phyloP scores from a whole-genome alignment of 2,888 invertebrate species.

The Cancer borealis region DNA sequence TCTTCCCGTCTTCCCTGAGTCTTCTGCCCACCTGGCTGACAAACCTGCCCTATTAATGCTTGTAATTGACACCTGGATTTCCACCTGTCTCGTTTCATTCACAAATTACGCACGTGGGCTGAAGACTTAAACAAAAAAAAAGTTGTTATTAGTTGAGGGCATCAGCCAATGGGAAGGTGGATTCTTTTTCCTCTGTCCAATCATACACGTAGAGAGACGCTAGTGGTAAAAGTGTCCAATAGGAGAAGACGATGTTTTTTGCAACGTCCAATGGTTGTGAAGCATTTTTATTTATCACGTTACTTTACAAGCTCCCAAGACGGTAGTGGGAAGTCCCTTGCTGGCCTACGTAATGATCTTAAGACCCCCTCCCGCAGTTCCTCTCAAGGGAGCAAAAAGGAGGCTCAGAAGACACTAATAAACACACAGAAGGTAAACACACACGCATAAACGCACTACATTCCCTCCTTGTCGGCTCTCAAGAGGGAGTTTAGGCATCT shows the following conservation, averaged over 20 bases:
- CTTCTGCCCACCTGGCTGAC: not conserved
- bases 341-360: not conserved
- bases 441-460: slow-evolving; percentile 28
- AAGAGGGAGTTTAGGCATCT: slow-evolving; percentile 10
- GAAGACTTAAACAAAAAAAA: slow-evolving; percentile 16
- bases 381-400: not conserved
- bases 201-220: slow-evolving; percentile 23
- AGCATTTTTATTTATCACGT: slow-evolving; percentile 29
- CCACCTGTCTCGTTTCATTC: slow-evolving; percentile 45
- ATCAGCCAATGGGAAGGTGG: slow-evolving; percentile 41
- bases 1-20: not conserved
- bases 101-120: slow-evolving; percentile 43
- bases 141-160: slow-evolving; percentile 50
- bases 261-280: slow-evolving; percentile 33
- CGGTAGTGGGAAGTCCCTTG: not conserved
- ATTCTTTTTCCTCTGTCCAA: slow-evolving; percentile 39
- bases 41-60: slow-evolving; percentile 34
- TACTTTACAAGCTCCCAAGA: slow-evolving; percentile 25
- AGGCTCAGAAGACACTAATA: slow-evolving; percentile 17
- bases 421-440: slow-evolving; percentile 37
- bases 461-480: slow-evolving; percentile 4
- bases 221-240: slow-evolving; percentile 24
- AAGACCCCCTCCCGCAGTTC: not conserved
- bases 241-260: not conserved
- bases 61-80: slow-evolving; percentile 17